A percentile compares a stretch with the other conserved stretches of the same genome.
Evolutionary conservation across 2,888 invertebrate genomes (phyloP).

Genomic region (Petrophora chlorosata): DNA sequence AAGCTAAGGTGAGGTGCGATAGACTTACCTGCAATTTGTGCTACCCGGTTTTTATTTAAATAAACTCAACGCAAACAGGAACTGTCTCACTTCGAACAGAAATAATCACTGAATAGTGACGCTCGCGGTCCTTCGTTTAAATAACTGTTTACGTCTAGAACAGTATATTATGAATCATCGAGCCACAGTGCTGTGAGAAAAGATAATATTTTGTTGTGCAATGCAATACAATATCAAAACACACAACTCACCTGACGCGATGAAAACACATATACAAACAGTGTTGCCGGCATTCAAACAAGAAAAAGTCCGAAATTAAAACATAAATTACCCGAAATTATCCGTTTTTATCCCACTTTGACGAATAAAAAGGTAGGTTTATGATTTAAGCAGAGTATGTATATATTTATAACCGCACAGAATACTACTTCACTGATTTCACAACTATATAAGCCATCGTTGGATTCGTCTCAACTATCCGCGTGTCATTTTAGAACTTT

Average conservation of each 20-base stretch:
- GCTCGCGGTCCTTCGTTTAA: constrained; percentile 41
- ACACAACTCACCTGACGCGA: constrained; percentile 23
- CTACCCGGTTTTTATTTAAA: constrained; percentile 1
- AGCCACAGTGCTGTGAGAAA: constrained; percentile 48
- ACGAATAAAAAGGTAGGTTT: too few relatives aligned
- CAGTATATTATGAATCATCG: constrained; percentile 57
- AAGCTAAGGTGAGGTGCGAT: too few relatives aligned
- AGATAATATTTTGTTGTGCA: constrained; percentile 58
- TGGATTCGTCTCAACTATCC: too few relatives aligned
- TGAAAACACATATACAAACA: not conserved
- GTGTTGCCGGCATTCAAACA: not conserved
- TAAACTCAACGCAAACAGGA: constrained; percentile 20
- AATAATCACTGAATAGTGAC: constrained; percentile 46
- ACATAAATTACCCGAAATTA: too few relatives aligned
- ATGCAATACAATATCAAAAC: constrained; percentile 56
- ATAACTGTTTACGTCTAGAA: constrained; percentile 45
- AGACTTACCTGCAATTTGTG: constrained; percentile 22
- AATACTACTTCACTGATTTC: too few relatives aligned
- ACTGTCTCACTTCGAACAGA: constrained; percentile 33
- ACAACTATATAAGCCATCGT: too few relatives aligned
- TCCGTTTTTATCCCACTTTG: too few relatives aligned
- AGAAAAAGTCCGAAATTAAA: too few relatives aligned
- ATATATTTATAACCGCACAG: too few relatives aligned
- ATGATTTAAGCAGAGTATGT: too few relatives aligned
- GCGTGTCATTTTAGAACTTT: too few relatives aligned